Evolutionary conservation across 1,140 invertebrate species (phyloP).

Genomic region (Lutraria rhynchaena): DNA sequence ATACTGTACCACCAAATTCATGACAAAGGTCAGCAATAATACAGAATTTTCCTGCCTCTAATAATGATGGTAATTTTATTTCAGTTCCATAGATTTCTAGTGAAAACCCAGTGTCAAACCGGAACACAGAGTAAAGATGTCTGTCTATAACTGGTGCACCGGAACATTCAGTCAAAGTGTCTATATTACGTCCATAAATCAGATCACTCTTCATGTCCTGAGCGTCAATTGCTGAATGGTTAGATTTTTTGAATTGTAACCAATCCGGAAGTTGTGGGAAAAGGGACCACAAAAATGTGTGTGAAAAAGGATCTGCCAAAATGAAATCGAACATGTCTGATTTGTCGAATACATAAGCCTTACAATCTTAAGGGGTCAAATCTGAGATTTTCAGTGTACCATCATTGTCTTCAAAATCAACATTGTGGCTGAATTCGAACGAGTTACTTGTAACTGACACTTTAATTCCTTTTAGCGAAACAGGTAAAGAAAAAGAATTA

Average conservation of each 20-base stretch:
- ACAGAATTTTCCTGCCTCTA: constrained; percentile 12
- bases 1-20: constrained; percentile 6
- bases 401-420: neutral
- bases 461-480: constrained; percentile 22
- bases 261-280: constrained; percentile 9
- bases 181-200: constrained; percentile 27
- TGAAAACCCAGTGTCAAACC: constrained; percentile 14
- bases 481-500: constrained; percentile 21
- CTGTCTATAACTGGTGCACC: constrained; percentile 21
- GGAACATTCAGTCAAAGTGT: neutral
- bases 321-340: constrained; percentile 29
- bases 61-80: constrained; percentile 9
- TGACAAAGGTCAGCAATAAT: constrained; percentile 27
- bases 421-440: neutral
- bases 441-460: neutral
- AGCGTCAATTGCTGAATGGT: neutral
- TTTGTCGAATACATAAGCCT: constrained; percentile 3
- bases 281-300: constrained; percentile 1
- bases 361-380: neutral
- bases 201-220: constrained; percentile 2
- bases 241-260: constrained; percentile 8
- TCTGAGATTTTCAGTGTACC: neutral
- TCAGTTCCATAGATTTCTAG: neutral
- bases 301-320: neutral
- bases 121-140: constrained; percentile 31